Conservation (phyloP, 2,888 invertebrate genomes). For the Ametastegia equiseti region DNA sequence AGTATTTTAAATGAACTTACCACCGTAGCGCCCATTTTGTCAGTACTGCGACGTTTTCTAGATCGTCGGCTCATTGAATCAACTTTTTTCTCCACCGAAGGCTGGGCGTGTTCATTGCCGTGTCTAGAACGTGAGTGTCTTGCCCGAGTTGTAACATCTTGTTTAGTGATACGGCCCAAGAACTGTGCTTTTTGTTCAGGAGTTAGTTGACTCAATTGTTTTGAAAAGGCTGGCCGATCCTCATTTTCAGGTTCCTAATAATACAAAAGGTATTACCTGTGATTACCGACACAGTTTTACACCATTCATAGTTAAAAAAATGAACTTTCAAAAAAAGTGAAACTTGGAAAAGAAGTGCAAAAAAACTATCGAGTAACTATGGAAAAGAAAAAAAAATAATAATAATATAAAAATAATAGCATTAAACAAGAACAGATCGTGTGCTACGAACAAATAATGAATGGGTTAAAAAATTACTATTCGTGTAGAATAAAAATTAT, state of each 20-base stretch:
- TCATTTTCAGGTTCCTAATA: constrained; percentile 70
- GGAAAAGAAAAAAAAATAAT: background rate
- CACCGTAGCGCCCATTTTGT: constrained; percentile 80
- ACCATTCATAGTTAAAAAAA: background rate
- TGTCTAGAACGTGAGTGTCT: constrained; percentile 70
- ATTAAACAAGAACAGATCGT: background rate
- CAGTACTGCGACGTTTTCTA: constrained; percentile 81
- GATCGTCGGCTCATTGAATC: constrained; percentile 76
- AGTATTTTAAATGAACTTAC: constrained; percentile 76
- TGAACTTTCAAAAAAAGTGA: constrained; percentile 2
- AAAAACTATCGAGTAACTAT: constrained; percentile 25
- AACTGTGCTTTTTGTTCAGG: constrained; percentile 70
- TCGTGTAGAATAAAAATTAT: constrained; percentile 25
- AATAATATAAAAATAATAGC: background rate
- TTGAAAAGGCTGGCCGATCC: constrained; percentile 67
- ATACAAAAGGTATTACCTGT: background rate
- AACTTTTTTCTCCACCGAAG: constrained; percentile 70
- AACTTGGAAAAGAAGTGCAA: background rate
- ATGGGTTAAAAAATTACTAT: constrained; percentile 44
- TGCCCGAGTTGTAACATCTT: constrained; percentile 63
- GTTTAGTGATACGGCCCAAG: constrained; percentile 68
- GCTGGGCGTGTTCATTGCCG: constrained; percentile 67
- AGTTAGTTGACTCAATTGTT: constrained; percentile 69
- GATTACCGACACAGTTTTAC: background rate
- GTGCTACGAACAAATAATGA: constrained; percentile 33